Evolutionary conservation across 2,888 invertebrate species (phyloP).

Genomic region (Apamea anceps): DNA sequence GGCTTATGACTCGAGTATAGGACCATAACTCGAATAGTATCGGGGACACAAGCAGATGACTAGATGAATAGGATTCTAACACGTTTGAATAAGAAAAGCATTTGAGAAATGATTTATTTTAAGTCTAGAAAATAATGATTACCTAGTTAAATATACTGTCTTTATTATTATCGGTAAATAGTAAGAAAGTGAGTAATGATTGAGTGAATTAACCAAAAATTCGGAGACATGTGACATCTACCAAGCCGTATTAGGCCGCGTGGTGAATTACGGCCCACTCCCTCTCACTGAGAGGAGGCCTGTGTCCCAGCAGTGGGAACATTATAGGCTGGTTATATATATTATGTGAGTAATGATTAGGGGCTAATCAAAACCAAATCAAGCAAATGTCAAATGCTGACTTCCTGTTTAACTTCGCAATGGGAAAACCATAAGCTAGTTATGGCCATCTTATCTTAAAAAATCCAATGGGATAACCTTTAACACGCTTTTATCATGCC

Average conservation of each 20-base stretch:
- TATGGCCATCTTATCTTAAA: too few relatives aligned
- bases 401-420: slow-evolving; percentile 1
- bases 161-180: background rate
- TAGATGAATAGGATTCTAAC: background rate
- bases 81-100: background rate
- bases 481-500: background rate
- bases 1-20: slow-evolving; percentile 33
- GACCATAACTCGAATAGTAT: slow-evolving; percentile 12
- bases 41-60: slow-evolving; percentile 5
- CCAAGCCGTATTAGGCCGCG: background rate
- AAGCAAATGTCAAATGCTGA: background rate
- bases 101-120: background rate
- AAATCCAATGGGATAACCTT: background rate
- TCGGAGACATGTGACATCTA: background rate
- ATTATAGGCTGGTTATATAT: too few relatives aligned
- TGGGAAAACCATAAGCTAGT: background rate
- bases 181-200: background rate
- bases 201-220: background rate
- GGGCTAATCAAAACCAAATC: background rate
- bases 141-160: background rate
- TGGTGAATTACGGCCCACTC: background rate
- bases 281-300: background rate
- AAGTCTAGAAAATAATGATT: background rate
- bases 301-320: background rate
- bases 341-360: too few relatives aligned